Percentiles rank a stretch among this genome's conserved stretches.
phyloP scores from a whole-genome alignment of 2,797 vertebrate species.

The Ispidina picta region DNA sequence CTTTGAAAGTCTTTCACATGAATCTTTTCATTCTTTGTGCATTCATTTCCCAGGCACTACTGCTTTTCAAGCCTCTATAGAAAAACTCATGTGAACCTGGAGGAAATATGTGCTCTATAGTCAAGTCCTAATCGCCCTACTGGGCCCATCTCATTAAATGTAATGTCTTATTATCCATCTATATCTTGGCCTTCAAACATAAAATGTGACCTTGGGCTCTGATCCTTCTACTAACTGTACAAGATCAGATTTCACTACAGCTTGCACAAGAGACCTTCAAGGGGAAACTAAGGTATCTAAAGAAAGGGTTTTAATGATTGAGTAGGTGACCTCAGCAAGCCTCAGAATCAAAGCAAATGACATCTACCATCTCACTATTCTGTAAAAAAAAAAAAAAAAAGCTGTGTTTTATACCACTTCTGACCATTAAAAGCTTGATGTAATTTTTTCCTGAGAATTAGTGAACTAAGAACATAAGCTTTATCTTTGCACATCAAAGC shows the following conservation, averaged over 20 bases:
- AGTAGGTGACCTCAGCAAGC: neutral
- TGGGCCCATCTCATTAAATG: constrained; percentile 17
- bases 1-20: neutral
- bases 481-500: neutral
- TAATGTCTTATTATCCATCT: constrained; percentile 24
- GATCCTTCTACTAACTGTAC: neutral
- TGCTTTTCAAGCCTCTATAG: constrained; percentile 1
- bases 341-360: neutral
- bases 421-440: neutral
- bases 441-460: neutral
- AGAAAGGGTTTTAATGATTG: neutral
- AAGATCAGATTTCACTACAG: constrained; percentile 9
- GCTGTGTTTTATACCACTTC: neutral
- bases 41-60: neutral
- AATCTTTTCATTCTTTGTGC: neutral
- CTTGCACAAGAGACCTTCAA: constrained; percentile 11
- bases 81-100: neutral
- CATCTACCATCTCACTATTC: neutral
- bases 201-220: neutral
- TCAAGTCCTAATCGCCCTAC: constrained; percentile 39
- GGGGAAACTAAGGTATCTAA: neutral
- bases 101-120: neutral
- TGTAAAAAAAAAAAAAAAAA: constrained; percentile 1
- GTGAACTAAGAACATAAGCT: neutral
- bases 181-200: constrained; percentile 7